Evolutionary conservation across 1,140 invertebrate genomes (phyloP), one percentile per base, ranked within the genome.

Genomic region (Diorhabda elongata): DNA sequence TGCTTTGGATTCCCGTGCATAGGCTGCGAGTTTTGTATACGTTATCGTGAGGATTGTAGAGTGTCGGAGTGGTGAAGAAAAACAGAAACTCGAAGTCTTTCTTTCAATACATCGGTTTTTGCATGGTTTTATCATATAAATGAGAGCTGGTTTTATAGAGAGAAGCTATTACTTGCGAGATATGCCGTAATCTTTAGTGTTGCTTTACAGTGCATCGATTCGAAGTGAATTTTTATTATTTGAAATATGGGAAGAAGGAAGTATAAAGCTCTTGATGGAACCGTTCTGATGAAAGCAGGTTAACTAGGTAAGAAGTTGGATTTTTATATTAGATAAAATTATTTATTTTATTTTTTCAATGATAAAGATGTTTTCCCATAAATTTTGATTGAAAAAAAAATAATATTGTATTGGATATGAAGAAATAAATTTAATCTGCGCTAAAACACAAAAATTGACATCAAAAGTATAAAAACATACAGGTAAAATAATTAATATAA

Each of bases 1-100:
- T 66, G 64, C 26, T 66, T 66, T 58, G 26, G 47, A 64, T 26
- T 45, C 41, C 11, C 63, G 63, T n/a, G 63, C 44, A 52, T 64
- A 26, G 45, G 56, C n/a, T 56, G 44, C n/a, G 63, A 26, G 26
- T n/a, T 64, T 64, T 26, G 11, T 5, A 9, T 60, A 8, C 47
- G n/a, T n/a, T 52, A 8, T 52, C 6, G 47, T 52, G 47, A 52
- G 47, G 47, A n/a, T 52, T 6, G n/a, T 8, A 52, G n/a, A 52
- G 47, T 52, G 45, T 9, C 45, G 47, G n/a, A n/a, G 47, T 52
- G 47, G 47, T 52, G 47, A 52, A 52, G 47, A 52, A 52, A 52
- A 8, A 8, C 47, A 4, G 3, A 52, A 52, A n/a, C n/a, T 8
- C 3, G 3, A 3, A 52, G 47, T 52, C 47, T 52, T 52, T 52